A percentile compares a stretch with the other conserved stretches of the same genome.
phyloP scores from a whole-genome alignment of 2,113 vertebrate species.

The Sapajus apella region DNA sequence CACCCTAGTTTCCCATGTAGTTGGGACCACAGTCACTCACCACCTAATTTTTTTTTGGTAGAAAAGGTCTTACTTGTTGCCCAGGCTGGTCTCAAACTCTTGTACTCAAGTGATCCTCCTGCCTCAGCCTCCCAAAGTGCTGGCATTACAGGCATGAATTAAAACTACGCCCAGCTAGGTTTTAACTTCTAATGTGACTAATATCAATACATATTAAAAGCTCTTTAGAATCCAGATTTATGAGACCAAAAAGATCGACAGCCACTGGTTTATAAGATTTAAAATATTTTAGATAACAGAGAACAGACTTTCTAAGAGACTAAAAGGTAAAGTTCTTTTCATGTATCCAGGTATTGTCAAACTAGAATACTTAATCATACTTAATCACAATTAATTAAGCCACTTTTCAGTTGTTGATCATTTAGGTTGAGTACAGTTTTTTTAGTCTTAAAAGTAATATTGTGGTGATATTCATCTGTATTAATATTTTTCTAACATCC shows the following conservation, averaged over 20 bases:
- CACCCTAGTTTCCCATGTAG: too few relatives aligned
- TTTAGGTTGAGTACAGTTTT: not conserved
- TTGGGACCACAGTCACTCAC: too few relatives aligned
- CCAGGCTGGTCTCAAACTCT: too few relatives aligned
- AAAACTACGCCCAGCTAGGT: not conserved
- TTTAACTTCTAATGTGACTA: not conserved
- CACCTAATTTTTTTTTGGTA: too few relatives aligned
- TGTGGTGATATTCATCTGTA: not conserved
- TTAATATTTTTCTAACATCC: not conserved
- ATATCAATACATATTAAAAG: not conserved
- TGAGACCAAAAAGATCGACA: not conserved
- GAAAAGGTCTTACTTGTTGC: too few relatives aligned
- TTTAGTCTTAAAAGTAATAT: slow-evolving; percentile 13
- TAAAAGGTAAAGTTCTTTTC: not conserved
- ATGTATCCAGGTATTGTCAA: not conserved
- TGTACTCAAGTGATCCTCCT: too few relatives aligned
- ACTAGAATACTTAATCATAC: not conserved
- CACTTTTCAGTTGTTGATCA: not conserved
- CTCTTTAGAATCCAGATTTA: not conserved
- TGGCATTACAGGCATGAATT: too few relatives aligned
- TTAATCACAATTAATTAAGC: not conserved
- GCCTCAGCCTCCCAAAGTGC: too few relatives aligned
- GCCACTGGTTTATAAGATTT: not conserved
- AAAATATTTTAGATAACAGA: not conserved
- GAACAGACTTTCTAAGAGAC: not conserved